phyloP scores from a whole-genome alignment of 2,888 invertebrate species.

The Taphrorychus bicolor region DNA sequence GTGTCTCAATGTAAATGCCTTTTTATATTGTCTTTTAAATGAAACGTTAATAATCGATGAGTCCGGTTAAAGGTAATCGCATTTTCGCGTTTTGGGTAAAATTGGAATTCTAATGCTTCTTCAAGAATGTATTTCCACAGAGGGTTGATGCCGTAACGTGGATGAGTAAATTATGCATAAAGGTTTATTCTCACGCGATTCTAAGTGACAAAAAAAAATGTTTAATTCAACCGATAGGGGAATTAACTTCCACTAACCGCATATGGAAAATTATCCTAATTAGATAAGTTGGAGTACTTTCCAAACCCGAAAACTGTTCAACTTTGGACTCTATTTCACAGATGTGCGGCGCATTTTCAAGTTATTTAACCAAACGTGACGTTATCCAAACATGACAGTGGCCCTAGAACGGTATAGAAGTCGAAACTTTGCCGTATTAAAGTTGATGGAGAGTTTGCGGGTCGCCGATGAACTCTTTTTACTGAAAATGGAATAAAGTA shows the following conservation, averaged over 20 bases:
- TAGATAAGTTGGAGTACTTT: background rate
- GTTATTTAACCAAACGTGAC: background rate
- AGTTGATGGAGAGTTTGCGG: background rate
- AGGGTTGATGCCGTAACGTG: too few relatives aligned
- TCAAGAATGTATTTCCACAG: too few relatives aligned
- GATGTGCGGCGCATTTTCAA: conserved; percentile 2
- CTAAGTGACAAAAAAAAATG: too few relatives aligned
- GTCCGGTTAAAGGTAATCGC: too few relatives aligned
- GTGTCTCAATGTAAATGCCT: too few relatives aligned
- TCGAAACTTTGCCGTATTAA: background rate
- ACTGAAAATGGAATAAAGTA: background rate
- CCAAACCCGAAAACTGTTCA: background rate
- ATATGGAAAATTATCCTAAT: background rate
- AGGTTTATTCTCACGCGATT: too few relatives aligned
- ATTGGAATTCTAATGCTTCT: too few relatives aligned
- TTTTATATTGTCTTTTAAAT: too few relatives aligned
- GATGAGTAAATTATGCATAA: too few relatives aligned
- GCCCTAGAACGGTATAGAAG: background rate
- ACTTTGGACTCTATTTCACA: background rate
- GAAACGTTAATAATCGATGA: too few relatives aligned
- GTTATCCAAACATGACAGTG: background rate
- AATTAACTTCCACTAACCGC: background rate
- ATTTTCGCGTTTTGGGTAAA: too few relatives aligned
- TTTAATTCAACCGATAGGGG: background rate
- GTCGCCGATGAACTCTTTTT: background rate